Percentiles rank a stretch among this genome's conserved stretches.
These are phyloP conservation scores for Unio delphinus DNA, from an alignment of 2,888 invertebrate genomes.

Conservation along the genomic window DNA sequence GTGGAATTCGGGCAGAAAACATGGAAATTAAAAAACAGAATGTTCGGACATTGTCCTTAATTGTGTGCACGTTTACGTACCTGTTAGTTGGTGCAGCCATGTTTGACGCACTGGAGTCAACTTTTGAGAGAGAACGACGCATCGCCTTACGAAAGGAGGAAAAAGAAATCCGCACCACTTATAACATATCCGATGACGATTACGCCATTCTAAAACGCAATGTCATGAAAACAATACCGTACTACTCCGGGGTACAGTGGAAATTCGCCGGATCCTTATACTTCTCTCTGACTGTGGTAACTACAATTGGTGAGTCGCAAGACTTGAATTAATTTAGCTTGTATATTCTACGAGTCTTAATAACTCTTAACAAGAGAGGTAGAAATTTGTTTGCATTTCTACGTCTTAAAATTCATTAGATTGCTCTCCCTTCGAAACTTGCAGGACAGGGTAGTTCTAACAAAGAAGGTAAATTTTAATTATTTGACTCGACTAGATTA, in stretches of 20 bases:
- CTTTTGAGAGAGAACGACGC: slow-evolving; percentile 84
- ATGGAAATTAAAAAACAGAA: slow-evolving; percentile 93
- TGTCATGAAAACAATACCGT: slow-evolving; percentile 96
- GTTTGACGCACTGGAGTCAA: slow-evolving; percentile 97
- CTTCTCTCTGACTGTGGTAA: slow-evolving; percentile 98
- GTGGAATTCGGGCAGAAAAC: no score
- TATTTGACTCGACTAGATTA: no score
- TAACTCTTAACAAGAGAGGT: no score
- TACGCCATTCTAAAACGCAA: slow-evolving; percentile 84
- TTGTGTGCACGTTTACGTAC: slow-evolving; percentile 99
- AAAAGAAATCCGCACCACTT: slow-evolving; percentile 75
- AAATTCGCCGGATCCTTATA: slow-evolving; percentile 99
- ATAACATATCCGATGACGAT: slow-evolving; percentile 94
- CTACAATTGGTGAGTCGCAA: slow-evolving; percentile 85
- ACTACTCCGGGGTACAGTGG: slow-evolving; percentile 99
- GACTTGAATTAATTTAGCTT: no score
- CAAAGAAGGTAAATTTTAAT: no score
- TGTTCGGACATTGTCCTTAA: slow-evolving; percentile 95
- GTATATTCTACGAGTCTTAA: no score
- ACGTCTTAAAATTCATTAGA: no score
- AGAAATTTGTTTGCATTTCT: no score
- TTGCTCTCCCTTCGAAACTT: no score
- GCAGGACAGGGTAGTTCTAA: no score
- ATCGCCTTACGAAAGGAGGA: slow-evolving; percentile 70
- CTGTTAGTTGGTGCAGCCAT: slow-evolving; percentile 98